Evolutionary conservation across 2,888 invertebrate genomes (phyloP).

Genomic region (Phengaris alcon): DNA sequence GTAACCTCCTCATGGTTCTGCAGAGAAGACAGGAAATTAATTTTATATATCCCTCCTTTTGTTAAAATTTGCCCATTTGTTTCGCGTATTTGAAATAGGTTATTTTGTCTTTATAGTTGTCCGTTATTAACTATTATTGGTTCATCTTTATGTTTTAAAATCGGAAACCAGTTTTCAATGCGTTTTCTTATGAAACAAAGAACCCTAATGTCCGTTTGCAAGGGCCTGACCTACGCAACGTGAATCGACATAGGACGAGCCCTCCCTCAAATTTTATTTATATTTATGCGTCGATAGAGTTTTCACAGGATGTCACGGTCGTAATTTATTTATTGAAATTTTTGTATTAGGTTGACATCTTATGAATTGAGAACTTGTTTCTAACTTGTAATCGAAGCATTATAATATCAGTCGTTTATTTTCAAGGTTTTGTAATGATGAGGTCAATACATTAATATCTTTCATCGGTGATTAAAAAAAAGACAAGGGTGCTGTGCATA

Average conservation of each 20-base stretch:
- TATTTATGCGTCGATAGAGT: conserved; percentile 35
- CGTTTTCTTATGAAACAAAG: background rate
- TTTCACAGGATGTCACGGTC: conserved; percentile 21
- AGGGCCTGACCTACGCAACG: conserved; percentile 44
- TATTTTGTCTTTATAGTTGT: background rate
- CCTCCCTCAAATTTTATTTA: conserved; percentile 35
- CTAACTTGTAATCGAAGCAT: conserved; percentile 34
- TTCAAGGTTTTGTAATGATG: conserved; percentile 48
- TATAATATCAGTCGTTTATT: conserved; percentile 31
- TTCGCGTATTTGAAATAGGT: background rate
- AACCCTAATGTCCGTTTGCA: conserved; percentile 25
- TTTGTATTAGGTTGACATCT: background rate
- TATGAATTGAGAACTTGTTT: conserved; percentile 16
- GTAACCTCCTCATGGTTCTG: conserved; percentile 46
- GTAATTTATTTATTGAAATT: background rate
- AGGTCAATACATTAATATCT: conserved; percentile 56
- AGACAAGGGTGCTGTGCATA: conserved; percentile 66
- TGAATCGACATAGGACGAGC: conserved; percentile 36
- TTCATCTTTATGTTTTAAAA: background rate
- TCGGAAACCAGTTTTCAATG: background rate
- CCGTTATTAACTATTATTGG: background rate
- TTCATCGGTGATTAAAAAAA: conserved; percentile 47
- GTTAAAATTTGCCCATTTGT: background rate
- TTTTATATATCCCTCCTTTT: conserved; percentile 13
- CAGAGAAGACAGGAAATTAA: conserved; percentile 26